Base-by-base conservation (phyloP, 2,797 vertebrate species). In the Characodon lateralis region DNA sequence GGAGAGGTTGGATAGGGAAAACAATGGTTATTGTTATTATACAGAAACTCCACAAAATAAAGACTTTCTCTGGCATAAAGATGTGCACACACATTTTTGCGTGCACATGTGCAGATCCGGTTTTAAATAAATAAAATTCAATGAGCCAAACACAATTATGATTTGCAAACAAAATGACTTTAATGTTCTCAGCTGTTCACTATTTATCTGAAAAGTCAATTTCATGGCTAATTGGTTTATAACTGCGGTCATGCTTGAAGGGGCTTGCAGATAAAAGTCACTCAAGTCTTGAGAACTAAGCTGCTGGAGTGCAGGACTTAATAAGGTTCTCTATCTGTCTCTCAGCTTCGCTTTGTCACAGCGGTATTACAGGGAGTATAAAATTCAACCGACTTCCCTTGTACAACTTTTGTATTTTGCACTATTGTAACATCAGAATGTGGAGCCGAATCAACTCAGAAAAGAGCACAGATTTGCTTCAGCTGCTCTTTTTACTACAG, bases 191-290 rank as follows among this genome's bases (percentile, higher is more conserved):
- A 80, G 82, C 82, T 87, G 81, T 80, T 85, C 78, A 71, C 86
- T 79, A 84, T 91, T 93, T 90, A 94, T 94, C 91, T 85, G 83
- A 90, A 94, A 95, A 96, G 94, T 94, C 92, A 94, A 96, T 96
- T 96, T 96, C 95, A 95, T 94, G 93, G 91, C 92, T 95, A 95
- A 95, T 93, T 89, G 90, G 91, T 95, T 95, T 93, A 96, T 95
- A 95, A 96, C 89, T 84, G 85, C 80, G 83, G 93, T 92, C 93
- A 94, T 88, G 93, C 92, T 94, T 84, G 76, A 90, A 91, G 84
- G 75, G 79, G 79, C 77, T 81, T 66, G 80, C 88, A 88, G 93
- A 94, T 94, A 94, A 94, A 91, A 94, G 79, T 87, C 91, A 89
- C 81, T 86, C 77, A 93, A 91, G 91, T 92, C 92, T 90, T 90